Percentiles rank a stretch among this genome's conserved stretches.
phyloP scores from a whole-genome alignment of 2,113 vertebrate genomes.

The Cepphus grylle region DNA sequence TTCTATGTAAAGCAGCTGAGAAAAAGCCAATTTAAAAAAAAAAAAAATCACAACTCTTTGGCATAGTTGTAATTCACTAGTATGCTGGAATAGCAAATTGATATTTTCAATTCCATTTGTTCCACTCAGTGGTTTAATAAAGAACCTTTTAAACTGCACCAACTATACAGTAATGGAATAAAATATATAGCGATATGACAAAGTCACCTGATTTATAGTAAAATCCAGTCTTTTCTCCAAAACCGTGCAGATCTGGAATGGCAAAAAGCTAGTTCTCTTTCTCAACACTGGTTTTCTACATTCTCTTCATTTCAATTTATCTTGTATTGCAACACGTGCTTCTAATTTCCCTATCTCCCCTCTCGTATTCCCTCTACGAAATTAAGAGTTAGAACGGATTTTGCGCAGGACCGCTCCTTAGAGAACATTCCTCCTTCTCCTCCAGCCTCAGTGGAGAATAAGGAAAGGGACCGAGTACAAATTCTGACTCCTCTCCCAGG shows the following conservation, averaged over 20 bases:
- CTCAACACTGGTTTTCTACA: neutral
- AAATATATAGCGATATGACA: neutral
- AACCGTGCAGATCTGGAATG: neutral
- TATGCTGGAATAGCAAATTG: neutral
- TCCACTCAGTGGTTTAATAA: neutral
- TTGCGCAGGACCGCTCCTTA: fast-evolving
- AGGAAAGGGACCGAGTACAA: neutral
- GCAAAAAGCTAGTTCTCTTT: neutral
- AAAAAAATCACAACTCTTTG: neutral
- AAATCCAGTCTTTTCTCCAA: neutral
- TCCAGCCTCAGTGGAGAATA: neutral
- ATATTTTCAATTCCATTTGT: neutral
- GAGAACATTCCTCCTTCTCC: neutral
- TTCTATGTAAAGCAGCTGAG: neutral
- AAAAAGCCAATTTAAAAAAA: neutral
- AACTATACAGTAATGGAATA: neutral
- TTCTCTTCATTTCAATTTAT: neutral
- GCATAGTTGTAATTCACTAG: neutral
- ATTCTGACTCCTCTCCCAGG: neutral
- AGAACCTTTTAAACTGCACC: neutral
- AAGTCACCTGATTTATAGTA: neutral
- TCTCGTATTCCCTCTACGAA: neutral
- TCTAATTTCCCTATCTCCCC: neutral
- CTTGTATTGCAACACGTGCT: neutral
- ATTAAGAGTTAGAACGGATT: neutral